Evolutionary conservation across 2,888 invertebrate species (phyloP).

Genomic region (Liodrosophila aerea): DNA sequence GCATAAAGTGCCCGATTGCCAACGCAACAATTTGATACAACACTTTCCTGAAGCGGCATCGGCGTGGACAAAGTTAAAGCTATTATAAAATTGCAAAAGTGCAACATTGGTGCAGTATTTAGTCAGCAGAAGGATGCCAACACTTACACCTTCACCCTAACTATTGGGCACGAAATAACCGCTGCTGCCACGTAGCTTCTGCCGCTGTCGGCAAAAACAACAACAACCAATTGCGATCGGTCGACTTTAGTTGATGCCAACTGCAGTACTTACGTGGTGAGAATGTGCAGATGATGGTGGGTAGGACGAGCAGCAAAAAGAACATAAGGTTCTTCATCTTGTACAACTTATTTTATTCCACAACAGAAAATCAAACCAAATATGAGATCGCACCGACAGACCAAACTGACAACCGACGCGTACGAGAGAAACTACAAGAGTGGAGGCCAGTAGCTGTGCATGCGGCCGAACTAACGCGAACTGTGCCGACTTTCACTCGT

Average conservation of each 20-base stretch:
- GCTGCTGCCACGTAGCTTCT: conserved; percentile 53
- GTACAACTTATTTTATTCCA: conserved; percentile 22
- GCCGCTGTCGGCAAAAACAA: conserved; percentile 7
- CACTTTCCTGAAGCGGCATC: not conserved
- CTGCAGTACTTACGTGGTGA: conserved; percentile 89
- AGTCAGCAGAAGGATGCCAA: too few species aligned
- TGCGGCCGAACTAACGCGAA: conserved; percentile 55
- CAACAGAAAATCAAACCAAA: conserved; percentile 32
- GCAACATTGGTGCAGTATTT: too few species aligned
- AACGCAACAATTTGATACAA: conserved; percentile 59
- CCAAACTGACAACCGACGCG: conserved; percentile 40
- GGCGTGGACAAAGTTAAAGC: not conserved
- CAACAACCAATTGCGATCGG: not conserved
- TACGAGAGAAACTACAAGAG: conserved; percentile 47
- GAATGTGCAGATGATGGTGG: conserved; percentile 88
- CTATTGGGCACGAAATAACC: too few species aligned
- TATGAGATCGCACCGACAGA: conserved; percentile 20
- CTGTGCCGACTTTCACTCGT: conserved; percentile 63
- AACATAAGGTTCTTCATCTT: conserved; percentile 88
- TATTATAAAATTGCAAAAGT: too few species aligned
- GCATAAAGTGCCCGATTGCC: conserved; percentile 21
- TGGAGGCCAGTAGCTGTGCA: conserved; percentile 38
- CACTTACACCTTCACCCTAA: too few species aligned
- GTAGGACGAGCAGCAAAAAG: conserved; percentile 86
- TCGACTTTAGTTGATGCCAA: too few species aligned